Conservation (phyloP, 1,140 invertebrate genomes). For the Saxidomus purpurata region DNA sequence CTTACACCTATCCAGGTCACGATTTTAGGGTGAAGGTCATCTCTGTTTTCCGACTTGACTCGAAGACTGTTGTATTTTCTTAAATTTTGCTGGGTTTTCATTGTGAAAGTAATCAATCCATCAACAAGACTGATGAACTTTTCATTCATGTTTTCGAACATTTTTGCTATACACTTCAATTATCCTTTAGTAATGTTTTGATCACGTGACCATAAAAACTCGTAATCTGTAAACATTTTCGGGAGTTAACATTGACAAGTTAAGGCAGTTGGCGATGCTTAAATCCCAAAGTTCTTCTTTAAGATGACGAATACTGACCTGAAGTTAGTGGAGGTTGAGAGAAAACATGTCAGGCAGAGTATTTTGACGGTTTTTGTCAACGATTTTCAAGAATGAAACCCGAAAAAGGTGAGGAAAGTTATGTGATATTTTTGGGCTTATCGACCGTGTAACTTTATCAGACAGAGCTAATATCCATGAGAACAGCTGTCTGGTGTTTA, state of each 20-base stretch:
- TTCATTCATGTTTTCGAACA: conserved; percentile 26
- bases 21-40: conserved; percentile 39
- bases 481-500: conserved; percentile 32
- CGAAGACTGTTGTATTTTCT: conserved; percentile 14
- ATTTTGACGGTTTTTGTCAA: neutral
- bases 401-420: conserved; percentile 54
- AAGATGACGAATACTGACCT: neutral
- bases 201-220: conserved; percentile 44
- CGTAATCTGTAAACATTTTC: conserved; percentile 39
- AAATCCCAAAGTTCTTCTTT: neutral
- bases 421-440: neutral
- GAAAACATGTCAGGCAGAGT: neutral
- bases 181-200: conserved; percentile 44
- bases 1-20: neutral
- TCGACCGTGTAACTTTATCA: conserved; percentile 49
- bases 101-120: neutral
- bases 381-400: conserved; percentile 65
- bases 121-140: neutral
- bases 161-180: neutral
- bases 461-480: conserved; percentile 20
- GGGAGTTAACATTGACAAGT: conserved; percentile 10
- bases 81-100: neutral
- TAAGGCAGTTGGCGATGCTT: conserved; percentile 11
- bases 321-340: neutral
- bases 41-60: conserved; percentile 21